phyloP scores from a whole-genome alignment of 2,888 invertebrate species.

The Melitaea athalia region DNA sequence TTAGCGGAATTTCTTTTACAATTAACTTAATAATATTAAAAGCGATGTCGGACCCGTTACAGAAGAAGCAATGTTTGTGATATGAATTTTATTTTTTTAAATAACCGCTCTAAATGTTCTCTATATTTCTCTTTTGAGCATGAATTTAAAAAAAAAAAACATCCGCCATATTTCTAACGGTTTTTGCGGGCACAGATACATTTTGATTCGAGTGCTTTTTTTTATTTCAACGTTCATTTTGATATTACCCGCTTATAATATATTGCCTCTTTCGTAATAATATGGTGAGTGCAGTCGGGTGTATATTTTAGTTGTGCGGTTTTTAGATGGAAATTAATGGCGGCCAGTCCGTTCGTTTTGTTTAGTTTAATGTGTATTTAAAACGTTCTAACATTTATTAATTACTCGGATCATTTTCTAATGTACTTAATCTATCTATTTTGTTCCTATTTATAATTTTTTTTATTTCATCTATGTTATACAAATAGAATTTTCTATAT shows the following conservation, averaged over 20 bases:
- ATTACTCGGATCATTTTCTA: constrained; percentile 2
- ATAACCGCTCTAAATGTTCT: constrained; percentile 44
- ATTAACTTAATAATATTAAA: constrained; percentile 42
- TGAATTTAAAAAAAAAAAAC: constrained; percentile 40
- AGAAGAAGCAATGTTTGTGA: constrained; percentile 38
- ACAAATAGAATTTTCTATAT: background rate
- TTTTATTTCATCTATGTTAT: background rate
- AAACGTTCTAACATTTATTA: constrained; percentile 20
- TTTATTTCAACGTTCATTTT: constrained; percentile 37
- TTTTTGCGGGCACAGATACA: constrained; percentile 40
- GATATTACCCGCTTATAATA: constrained; percentile 37
- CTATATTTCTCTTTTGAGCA: constrained; percentile 42
- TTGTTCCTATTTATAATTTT: background rate
- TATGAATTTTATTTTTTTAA: constrained; percentile 47
- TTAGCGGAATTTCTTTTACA: constrained; percentile 36
- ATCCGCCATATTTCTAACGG: constrained; percentile 43
- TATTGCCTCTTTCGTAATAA: constrained; percentile 35
- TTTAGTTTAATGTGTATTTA: constrained; percentile 20
- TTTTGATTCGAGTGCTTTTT: constrained; percentile 39
- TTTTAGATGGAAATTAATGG: constrained; percentile 31
- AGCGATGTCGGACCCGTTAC: constrained; percentile 33
- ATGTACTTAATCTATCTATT: background rate
- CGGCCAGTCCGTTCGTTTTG: constrained; percentile 7
- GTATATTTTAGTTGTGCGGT: constrained; percentile 29
- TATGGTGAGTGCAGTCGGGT: constrained; percentile 15